These are phyloP conservation scores for Euthynnus affinis DNA, from an alignment of 2,797 vertebrate genomes.

Conservation along the genomic window DNA sequence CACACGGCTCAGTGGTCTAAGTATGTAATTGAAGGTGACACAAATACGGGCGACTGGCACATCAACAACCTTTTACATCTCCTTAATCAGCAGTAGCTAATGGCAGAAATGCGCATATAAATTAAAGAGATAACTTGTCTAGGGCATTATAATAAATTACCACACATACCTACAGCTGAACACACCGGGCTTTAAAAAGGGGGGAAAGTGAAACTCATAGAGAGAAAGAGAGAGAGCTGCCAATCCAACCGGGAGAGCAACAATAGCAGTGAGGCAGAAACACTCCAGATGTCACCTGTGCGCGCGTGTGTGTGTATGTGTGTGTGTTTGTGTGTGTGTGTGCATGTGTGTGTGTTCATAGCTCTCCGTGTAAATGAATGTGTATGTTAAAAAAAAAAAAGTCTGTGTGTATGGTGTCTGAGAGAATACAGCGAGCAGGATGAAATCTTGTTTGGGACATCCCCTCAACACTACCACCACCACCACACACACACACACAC, in stretches of 20 bases:
- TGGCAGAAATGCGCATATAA: slow-evolving; percentile 51
- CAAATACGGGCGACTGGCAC: slow-evolving; percentile 40
- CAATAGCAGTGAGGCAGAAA: slow-evolving; percentile 63
- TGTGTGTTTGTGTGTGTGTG: slow-evolving; percentile 22
- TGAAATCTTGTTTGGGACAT: slow-evolving; percentile 33
- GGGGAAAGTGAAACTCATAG: background rate
- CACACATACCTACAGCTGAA: slow-evolving; percentile 15
- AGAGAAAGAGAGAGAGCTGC: slow-evolving; percentile 22
- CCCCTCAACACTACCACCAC: no score
- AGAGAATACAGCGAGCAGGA: slow-evolving; percentile 6
- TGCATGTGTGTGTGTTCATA: slow-evolving; percentile 10
- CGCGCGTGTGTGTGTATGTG: slow-evolving; percentile 4
- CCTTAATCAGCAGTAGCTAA: slow-evolving; percentile 53
- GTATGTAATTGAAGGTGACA: slow-evolving; percentile 74
- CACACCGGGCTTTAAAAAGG: slow-evolving; percentile 1
- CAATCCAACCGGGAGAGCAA: slow-evolving; percentile 39
- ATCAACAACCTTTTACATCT: slow-evolving; percentile 55
- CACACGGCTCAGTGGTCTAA: slow-evolving; percentile 59
- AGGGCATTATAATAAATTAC: slow-evolving; percentile 47
- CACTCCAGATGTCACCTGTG: slow-evolving; percentile 57
- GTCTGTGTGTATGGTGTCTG: background rate
- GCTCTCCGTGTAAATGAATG: slow-evolving; percentile 3
- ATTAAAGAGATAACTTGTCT: slow-evolving; percentile 56
- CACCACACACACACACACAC: background rate
- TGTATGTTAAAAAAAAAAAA: background rate